phyloP scores from a whole-genome alignment of 2,113 vertebrate species.

The Turnix velox region DNA sequence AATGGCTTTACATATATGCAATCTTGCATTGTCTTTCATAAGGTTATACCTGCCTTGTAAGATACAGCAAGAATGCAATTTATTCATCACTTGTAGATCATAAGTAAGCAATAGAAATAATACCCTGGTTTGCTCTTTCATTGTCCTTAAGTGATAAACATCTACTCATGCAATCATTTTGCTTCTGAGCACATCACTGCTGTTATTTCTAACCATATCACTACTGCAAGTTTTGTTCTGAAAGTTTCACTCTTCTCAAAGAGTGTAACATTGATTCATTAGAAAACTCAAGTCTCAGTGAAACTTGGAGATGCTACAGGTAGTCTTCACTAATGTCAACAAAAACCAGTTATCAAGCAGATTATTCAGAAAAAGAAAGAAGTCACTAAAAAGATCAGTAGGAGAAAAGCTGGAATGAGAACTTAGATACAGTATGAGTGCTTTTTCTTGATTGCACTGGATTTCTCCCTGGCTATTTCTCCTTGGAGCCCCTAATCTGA shows the following conservation, averaged over 20 bases:
- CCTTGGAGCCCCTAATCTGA: not conserved
- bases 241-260: not conserved
- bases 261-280: not conserved
- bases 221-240: not conserved
- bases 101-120: not conserved
- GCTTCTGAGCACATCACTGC: not conserved
- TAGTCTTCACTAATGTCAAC: not conserved
- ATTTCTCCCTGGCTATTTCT: not conserved
- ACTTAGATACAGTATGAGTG: not conserved
- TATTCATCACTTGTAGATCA: not conserved
- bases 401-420: not conserved
- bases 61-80: not conserved
- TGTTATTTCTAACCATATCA: not conserved
- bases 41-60: not conserved
- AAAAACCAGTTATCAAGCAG: not conserved
- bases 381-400: not conserved
- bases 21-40: not conserved
- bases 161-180: not conserved
- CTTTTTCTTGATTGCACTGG: not conserved
- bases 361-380: not conserved
- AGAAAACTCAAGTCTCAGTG: not conserved
- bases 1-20: not conserved
- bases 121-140: not conserved
- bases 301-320: not conserved
- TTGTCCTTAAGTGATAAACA: not conserved